Conservation (phyloP, 1,140 invertebrate species). For the Adoxophyes honmai region DNA sequence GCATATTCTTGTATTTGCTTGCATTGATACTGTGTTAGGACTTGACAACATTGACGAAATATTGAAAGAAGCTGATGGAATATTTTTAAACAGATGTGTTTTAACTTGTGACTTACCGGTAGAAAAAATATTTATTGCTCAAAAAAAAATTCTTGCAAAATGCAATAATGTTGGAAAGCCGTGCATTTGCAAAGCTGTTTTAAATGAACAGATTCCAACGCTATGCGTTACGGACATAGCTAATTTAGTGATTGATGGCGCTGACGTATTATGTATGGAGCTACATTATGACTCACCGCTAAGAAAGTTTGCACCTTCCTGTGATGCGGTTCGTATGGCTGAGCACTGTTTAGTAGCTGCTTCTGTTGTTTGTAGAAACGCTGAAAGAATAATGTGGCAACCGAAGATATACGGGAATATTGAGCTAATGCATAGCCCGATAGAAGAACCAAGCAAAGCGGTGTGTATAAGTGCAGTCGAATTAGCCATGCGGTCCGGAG, state of each 20-base stretch:
- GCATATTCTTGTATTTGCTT: slow-evolving; percentile 74
- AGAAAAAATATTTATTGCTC: slow-evolving; percentile 88
- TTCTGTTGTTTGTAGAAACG: slow-evolving; percentile 81
- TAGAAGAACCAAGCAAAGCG: slow-evolving; percentile 82
- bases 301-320: slow-evolving; percentile 74
- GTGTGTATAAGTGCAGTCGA: slow-evolving; percentile 88
- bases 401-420: slow-evolving; percentile 54
- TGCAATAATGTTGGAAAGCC: slow-evolving; percentile 78
- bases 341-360: slow-evolving; percentile 81
- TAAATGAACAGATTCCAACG: slow-evolving; percentile 78
- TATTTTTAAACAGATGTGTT: slow-evolving; percentile 83
- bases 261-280: slow-evolving; percentile 81
- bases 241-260: slow-evolving; percentile 83
- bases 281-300: slow-evolving; percentile 79
- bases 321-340: slow-evolving; percentile 58
- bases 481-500: slow-evolving; percentile 82
- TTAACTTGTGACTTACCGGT: slow-evolving; percentile 85
- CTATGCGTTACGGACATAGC: slow-evolving; percentile 81
- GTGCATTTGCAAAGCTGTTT: slow-evolving; percentile 82
- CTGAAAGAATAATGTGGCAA: slow-evolving; percentile 79
- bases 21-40: slow-evolving; percentile 83
- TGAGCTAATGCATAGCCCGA: slow-evolving; percentile 49
- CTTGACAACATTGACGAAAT: slow-evolving; percentile 83
- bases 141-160: slow-evolving; percentile 84
- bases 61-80: slow-evolving; percentile 80